phyloP scores from a whole-genome alignment of 2,888 invertebrate species.

The Yponomeuta evonymella region DNA sequence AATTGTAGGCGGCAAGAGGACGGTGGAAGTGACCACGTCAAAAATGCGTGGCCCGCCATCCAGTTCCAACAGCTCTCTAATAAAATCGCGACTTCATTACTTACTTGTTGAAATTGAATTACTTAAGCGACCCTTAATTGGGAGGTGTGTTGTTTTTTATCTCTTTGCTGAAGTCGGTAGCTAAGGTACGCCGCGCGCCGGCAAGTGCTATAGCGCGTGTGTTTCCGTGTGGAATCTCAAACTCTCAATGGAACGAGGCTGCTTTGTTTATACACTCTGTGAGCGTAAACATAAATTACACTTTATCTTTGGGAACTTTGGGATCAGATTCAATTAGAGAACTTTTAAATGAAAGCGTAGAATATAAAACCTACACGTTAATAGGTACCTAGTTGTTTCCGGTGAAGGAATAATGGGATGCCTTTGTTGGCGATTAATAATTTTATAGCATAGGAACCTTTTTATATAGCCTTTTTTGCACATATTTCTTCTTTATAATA shows the following conservation, averaged over 20 bases:
- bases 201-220: neutral
- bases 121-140: constrained; percentile 57
- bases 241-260: neutral
- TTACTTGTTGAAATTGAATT: constrained; percentile 54
- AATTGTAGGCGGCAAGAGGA: constrained; percentile 32
- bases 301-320: too few species aligned
- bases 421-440: too few species aligned
- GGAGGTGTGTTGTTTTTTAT: constrained; percentile 18
- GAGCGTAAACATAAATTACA: neutral
- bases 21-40: constrained; percentile 45
- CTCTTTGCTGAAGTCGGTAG: neutral
- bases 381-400: too few species aligned
- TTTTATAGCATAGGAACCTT: too few species aligned
- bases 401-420: too few species aligned
- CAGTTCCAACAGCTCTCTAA: constrained; percentile 55
- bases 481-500: too few species aligned
- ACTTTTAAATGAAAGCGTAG: too few species aligned
- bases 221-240: neutral
- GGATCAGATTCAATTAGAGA: too few species aligned
- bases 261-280: neutral
- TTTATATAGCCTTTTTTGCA: too few species aligned
- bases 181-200: neutral
- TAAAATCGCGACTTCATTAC: constrained; percentile 63
- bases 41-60: constrained; percentile 39
- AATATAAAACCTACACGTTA: too few species aligned